Base-by-base conservation (phyloP, 2,888 invertebrate genomes). In the Acleris laterana region DNA sequence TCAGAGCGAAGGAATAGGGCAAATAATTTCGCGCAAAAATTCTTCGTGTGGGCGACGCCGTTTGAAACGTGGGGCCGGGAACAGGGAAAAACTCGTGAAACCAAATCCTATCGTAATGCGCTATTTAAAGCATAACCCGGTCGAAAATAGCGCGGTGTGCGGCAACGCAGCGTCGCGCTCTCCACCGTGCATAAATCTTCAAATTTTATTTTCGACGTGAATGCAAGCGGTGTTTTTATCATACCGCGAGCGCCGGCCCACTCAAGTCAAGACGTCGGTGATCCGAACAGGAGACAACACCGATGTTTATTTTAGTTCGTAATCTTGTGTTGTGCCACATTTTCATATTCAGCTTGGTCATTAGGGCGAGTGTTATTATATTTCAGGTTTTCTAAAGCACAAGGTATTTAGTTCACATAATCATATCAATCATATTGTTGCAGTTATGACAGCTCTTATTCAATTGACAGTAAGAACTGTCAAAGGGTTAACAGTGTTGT, bases 101-200 rank as follows among this genome's bases (percentile, higher is more conserved):
- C 91, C 87, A 90, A 92, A 93, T 93, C 87, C 93, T 91, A 93
- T 90, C 92, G 93, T 90, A 89, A 92, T 91, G 85, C 81, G 89
- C 92, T 93, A 93, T 93, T 93, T 93, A 88, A 90, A 93, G 91
- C 90, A 89, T 90, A 92, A 90, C 92, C 88, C 86, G 86, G 90
- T 87, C 88, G 88, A 87, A 93, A 93, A 93, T 93, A 93, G 84
- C 89, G 79, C 84, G 80, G 84, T 84, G 88, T 88, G 91, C 89
- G 90, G 89, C 88, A 90, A 88, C 90, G 87, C 86, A 87, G 80
- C 90, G 89, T 83, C 90, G 88, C 88, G 89, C 86, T 88, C 87
- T 81, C 81, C 85, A 84, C 74, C 82, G 81, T 89, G 89, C 90
- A 92, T 91, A 91, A 89, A 90, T 91, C 87, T 88, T 85, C 78